A percentile compares a stretch with the other conserved stretches of the same genome.
These are phyloP conservation scores for Aythya baeri DNA, from an alignment of 2,113 vertebrate species.

Conservation along the genomic window DNA sequence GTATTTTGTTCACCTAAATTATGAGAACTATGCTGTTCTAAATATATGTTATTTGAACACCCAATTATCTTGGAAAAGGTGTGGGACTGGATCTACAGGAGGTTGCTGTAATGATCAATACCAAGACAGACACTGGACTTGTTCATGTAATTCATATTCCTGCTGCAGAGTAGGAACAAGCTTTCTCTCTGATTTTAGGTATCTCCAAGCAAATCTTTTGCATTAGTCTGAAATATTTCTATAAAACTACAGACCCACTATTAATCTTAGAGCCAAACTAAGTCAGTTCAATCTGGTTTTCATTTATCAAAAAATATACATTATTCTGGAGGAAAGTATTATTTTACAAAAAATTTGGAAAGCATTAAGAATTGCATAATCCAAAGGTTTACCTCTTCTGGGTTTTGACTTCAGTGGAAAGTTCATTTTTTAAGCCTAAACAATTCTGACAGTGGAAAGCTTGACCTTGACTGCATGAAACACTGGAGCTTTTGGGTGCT, in stretches of 20 bases:
- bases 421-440: neutral
- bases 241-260: neutral
- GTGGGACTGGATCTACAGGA: neutral
- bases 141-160: neutral
- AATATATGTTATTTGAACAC: neutral
- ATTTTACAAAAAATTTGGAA: neutral
- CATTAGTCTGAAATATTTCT: neutral
- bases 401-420: neutral
- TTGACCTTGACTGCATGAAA: neutral
- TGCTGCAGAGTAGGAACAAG: neutral
- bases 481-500: neutral
- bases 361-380: neutral
- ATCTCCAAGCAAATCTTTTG: neutral
- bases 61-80: neutral
- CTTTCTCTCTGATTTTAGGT: neutral
- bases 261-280: neutral
- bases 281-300: neutral
- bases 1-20: neutral
- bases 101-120: neutral
- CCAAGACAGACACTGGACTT: neutral
- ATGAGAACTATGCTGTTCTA: neutral
- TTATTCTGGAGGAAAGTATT: neutral
- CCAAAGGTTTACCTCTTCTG: neutral
- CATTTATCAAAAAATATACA: neutral
- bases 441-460: neutral